A percentile compares a stretch with the other conserved stretches of the same genome.
phyloP scores from a whole-genome alignment of 2,888 invertebrate species.

The Slavum lentiscoides region DNA sequence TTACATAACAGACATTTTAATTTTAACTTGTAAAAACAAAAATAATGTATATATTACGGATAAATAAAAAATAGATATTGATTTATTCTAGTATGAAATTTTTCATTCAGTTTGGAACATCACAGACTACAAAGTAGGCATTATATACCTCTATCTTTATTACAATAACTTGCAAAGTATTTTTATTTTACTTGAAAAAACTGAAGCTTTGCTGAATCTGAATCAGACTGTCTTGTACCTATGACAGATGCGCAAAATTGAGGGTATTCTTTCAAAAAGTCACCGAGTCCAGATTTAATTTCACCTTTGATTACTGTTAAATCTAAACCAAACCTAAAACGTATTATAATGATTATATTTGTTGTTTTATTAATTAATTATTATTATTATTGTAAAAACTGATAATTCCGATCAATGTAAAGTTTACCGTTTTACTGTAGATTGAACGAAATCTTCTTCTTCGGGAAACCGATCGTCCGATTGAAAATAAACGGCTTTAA shows the following conservation, averaged over 20 bases:
- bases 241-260: conserved; percentile 36
- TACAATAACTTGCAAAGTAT: neutral
- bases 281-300: conserved; percentile 39
- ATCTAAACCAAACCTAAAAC: conserved; percentile 48
- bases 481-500: conserved; percentile 76
- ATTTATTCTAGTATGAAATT: too few relatives aligned
- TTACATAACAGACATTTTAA: too few relatives aligned
- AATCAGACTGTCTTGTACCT: conserved; percentile 50
- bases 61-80: too few relatives aligned
- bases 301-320: conserved; percentile 39
- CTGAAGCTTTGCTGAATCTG: conserved; percentile 27
- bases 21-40: too few relatives aligned
- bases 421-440: conserved; percentile 65
- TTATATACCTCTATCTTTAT: neutral
- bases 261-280: conserved; percentile 36
- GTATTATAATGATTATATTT: neutral
- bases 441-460: conserved; percentile 79
- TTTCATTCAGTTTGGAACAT: too few relatives aligned
- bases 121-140: too few relatives aligned
- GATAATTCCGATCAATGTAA: neutral
- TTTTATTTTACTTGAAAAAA: conserved; percentile 49
- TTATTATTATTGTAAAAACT: neutral
- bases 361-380: neutral
- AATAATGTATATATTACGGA: too few relatives aligned
- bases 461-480: conserved; percentile 82